phyloP scores from a whole-genome alignment of 2,113 vertebrate species.

The Haemorhous mexicanus region DNA sequence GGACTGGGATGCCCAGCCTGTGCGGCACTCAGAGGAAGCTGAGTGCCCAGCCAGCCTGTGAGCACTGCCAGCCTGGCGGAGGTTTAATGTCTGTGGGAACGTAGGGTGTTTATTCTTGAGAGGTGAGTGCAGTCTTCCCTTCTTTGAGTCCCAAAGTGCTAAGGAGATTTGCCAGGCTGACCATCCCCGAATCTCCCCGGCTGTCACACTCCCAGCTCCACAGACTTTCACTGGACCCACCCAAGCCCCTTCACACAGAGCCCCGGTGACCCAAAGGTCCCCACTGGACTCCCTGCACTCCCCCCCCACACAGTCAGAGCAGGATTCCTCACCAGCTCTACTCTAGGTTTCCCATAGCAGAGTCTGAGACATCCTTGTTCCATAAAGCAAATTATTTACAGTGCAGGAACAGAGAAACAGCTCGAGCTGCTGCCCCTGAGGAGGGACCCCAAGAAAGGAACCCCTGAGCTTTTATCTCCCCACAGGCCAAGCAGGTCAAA shows the following conservation, averaged over 20 bases:
- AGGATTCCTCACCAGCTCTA: not conserved
- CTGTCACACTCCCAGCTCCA: not conserved
- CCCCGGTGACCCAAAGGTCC: no score
- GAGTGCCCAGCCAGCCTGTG: fast-evolving
- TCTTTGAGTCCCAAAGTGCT: not conserved
- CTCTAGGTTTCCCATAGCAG: no score
- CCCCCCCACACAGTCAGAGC: no score
- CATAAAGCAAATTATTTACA: not conserved
- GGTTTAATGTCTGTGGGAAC: not conserved
- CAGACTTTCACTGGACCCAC: not conserved
- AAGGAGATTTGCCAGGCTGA: not conserved
- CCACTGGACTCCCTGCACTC: no score
- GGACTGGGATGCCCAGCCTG: fast-evolving
- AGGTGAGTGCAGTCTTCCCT: not conserved
- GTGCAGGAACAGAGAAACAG: not conserved
- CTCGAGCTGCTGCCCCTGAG: fast-evolving
- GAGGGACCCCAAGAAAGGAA: not conserved
- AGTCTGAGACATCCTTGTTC: not conserved
- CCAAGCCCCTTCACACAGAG: fast-evolving
- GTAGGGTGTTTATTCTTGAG: not conserved
- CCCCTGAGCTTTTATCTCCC: not conserved
- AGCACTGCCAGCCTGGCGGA: not conserved
- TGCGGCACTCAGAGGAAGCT: fast-evolving
- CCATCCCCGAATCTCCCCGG: not conserved
- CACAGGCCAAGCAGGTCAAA: not conserved